Conservation (phyloP, 2,888 invertebrate genomes). For the Coelinius sp. region DNA sequence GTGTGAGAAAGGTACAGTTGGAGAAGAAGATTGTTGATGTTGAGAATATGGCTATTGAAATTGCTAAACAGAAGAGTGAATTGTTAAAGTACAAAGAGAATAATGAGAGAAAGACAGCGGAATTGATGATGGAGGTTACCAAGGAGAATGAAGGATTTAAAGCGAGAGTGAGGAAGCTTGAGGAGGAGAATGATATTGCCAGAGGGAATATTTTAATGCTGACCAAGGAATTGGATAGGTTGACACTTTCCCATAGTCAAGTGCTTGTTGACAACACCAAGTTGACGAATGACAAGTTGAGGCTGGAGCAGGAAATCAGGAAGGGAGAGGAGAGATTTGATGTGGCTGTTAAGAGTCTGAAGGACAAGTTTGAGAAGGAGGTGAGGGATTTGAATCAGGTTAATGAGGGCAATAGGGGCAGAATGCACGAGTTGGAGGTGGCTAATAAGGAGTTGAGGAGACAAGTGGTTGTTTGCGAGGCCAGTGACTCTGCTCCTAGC, state of each 20-base stretch:
- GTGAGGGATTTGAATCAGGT: constrained; percentile 72
- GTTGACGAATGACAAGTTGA: constrained; percentile 79
- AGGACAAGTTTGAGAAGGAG: constrained; percentile 67
- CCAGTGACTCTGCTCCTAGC: constrained; percentile 68
- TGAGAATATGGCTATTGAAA: constrained; percentile 70
- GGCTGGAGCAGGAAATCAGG: constrained; percentile 77
- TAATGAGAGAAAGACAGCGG: constrained; percentile 59
- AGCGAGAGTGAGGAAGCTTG: constrained; percentile 59
- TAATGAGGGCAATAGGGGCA: constrained; percentile 69
- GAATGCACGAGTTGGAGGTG: constrained; percentile 69
- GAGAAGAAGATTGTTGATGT: constrained; percentile 72
- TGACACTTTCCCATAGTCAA: constrained; percentile 82
- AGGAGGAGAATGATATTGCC: constrained; percentile 62
- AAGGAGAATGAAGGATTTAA: constrained; percentile 62
- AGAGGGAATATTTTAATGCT: constrained; percentile 74
- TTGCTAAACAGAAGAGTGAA: constrained; percentile 69
- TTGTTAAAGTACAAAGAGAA: constrained; percentile 62
- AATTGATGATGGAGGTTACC: constrained; percentile 59
- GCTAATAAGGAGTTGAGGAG: constrained; percentile 68
- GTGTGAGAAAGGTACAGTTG: constrained; percentile 74
- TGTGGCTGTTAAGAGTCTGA: constrained; percentile 56
- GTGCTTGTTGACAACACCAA: constrained; percentile 81
- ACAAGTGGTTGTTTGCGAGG: constrained; percentile 64
- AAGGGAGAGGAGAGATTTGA: constrained; percentile 68
- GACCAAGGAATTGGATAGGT: constrained; percentile 80